These are phyloP conservation scores for Epizoanthus fatuus DNA, from an alignment of 92 coral and sea anemone species.

Conservation along the genomic window DNA sequence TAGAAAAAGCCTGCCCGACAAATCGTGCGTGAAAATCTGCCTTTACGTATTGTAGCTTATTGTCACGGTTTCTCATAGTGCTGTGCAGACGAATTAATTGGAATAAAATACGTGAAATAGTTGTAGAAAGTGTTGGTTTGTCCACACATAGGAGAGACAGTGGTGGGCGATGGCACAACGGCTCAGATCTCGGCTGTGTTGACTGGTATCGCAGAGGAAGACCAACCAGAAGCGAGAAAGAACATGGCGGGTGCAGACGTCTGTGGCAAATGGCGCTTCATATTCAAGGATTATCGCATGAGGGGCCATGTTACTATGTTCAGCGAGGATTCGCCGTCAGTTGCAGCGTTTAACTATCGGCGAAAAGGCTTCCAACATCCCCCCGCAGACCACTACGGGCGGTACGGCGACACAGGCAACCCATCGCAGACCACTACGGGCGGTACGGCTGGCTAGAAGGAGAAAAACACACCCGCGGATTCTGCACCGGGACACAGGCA, in stretches of 20 bases:
- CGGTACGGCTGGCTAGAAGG: slow-evolving; percentile 70
- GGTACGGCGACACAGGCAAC: too few relatives aligned
- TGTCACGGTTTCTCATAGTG: too few relatives aligned
- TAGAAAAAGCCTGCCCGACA: too few relatives aligned
- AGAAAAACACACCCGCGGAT: slow-evolving; percentile 6
- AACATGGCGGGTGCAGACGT: slow-evolving; percentile 70
- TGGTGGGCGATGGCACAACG: slow-evolving; percentile 89
- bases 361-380: slow-evolving; percentile 60
- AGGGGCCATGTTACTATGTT: slow-evolving; percentile 77
- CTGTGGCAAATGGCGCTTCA: slow-evolving; percentile 84
- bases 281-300: slow-evolving; percentile 68
- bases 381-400: slow-evolving; percentile 75
- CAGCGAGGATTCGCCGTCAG: slow-evolving; percentile 60
- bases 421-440: slow-evolving; percentile 73
- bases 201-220: slow-evolving; percentile 80
- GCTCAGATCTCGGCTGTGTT: slow-evolving; percentile 85
- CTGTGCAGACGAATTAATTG: too few relatives aligned
- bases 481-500: slow-evolving; percentile 60
- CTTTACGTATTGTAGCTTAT: too few relatives aligned
- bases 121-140: too few relatives aligned
- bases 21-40: too few relatives aligned
- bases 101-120: too few relatives aligned
- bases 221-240: slow-evolving; percentile 82
- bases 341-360: slow-evolving; percentile 63
- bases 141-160: slow-evolving; percentile 62